A percentile compares a stretch with the other conserved stretches of the same genome.
Evolutionary conservation across 2,888 invertebrate species (phyloP).

Genomic region (Tenthredo amoena): DNA sequence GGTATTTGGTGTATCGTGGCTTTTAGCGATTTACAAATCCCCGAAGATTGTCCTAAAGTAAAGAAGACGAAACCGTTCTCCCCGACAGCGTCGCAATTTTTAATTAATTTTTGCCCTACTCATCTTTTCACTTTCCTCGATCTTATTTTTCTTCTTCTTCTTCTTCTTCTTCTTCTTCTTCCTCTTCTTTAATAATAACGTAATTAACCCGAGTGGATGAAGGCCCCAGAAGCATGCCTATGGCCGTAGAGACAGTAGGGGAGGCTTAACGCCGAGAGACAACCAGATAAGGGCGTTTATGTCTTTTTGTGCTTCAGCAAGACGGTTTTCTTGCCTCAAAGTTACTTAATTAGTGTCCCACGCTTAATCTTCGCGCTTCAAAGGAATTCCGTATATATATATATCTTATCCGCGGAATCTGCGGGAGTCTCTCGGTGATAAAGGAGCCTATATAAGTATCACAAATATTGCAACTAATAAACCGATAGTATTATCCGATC

Average conservation of each 20-base stretch:
- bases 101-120: background rate
- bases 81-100: background rate
- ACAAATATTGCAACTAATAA: background rate
- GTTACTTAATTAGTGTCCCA: slow-evolving; percentile 48
- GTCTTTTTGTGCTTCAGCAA: slow-evolving; percentile 36
- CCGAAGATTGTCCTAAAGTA: background rate
- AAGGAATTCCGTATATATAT: background rate
- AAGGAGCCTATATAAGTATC: background rate
- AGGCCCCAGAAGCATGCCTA: background rate
- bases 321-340: slow-evolving; percentile 23
- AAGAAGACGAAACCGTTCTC: background rate
- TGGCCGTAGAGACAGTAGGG: background rate
- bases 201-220: slow-evolving; percentile 39
- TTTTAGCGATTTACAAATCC: background rate
- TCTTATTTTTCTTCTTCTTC: background rate
- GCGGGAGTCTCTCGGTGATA: background rate
- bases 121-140: background rate
- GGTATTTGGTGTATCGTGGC: no score
- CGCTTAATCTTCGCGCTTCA: slow-evolving; percentile 17
- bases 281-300: slow-evolving; percentile 40
- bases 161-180: background rate
- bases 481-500: background rate
- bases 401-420: background rate
- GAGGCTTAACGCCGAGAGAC: slow-evolving; percentile 33
- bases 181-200: slow-evolving; percentile 1